phyloP scores from a whole-genome alignment of 1,140 invertebrate species.

The Archivesica marissinica region DNA sequence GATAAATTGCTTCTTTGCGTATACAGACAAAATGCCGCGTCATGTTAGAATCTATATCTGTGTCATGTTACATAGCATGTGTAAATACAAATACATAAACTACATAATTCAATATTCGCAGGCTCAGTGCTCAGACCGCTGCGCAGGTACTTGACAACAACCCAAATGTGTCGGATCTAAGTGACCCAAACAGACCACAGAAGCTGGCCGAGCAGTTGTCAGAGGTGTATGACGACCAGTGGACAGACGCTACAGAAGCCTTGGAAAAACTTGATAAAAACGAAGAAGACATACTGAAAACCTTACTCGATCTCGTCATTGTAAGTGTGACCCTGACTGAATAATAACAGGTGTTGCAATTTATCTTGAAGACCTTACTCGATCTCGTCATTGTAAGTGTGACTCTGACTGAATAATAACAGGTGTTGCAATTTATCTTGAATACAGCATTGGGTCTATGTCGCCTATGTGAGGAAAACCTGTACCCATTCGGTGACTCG shows the following conservation, averaged over 20 bases:
- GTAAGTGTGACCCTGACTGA: conserved; percentile 3
- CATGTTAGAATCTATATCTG: too few species aligned
- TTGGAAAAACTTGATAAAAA: conserved; percentile 38
- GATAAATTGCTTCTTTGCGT: too few species aligned
- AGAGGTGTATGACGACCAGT: conserved; percentile 50
- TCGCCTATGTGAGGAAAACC: too few species aligned
- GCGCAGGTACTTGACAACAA: conserved; percentile 47
- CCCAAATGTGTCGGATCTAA: conserved; percentile 39
- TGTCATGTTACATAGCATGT: too few species aligned
- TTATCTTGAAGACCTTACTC: neutral
- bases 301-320: conserved; percentile 13
- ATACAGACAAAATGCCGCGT: too few species aligned
- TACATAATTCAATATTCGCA: too few species aligned
- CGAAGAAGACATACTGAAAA: conserved; percentile 42
- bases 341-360: neutral
- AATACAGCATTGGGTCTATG: neutral
- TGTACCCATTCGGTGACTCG: too few species aligned
- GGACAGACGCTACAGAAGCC: conserved; percentile 41
- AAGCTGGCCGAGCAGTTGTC: conserved; percentile 29
- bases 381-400: conserved; percentile 4
- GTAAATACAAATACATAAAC: too few species aligned
- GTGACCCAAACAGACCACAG: conserved; percentile 54
- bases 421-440: neutral
- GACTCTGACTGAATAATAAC: neutral
- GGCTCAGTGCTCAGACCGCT: conserved; percentile 27